Evolutionary conservation across 1,140 invertebrate species (phyloP).

Genomic region (Eriosoma lanigerum): DNA sequence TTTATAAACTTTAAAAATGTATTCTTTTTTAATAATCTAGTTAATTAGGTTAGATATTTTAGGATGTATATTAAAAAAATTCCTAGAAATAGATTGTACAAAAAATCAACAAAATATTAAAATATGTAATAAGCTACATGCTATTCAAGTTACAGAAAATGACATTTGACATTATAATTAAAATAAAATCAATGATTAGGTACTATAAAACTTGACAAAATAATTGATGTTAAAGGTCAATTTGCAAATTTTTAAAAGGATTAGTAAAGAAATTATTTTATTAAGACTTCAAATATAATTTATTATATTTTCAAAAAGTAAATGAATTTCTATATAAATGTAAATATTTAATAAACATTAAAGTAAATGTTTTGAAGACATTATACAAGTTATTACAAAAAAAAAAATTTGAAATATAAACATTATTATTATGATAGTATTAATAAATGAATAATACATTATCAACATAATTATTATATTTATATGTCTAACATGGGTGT

Average conservation of each 20-base stretch:
- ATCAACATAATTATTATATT: background rate
- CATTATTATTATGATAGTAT: background rate
- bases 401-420: background rate
- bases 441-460: background rate
- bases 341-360: constrained; percentile 7
- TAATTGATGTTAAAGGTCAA: constrained; percentile 4
- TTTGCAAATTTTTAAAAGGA: background rate
- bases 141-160: background rate
- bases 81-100: no score
- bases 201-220: background rate
- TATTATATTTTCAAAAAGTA: constrained; percentile 13
- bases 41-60: background rate
- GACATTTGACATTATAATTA: background rate
- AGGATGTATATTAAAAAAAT: background rate
- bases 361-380: background rate
- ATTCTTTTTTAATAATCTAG: background rate
- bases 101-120: background rate
- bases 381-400: no score
- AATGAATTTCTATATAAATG: background rate
- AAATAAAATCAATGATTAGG: constrained; percentile 7
- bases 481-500: background rate
- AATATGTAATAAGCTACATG: background rate
- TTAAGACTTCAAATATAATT: background rate
- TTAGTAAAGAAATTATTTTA: constrained; percentile 1
- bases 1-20: background rate